Evolutionary conservation across 2,797 vertebrate genomes (phyloP), one percentile per base, ranked within the genome.

Genomic region (Chelon labrosus): DNA sequence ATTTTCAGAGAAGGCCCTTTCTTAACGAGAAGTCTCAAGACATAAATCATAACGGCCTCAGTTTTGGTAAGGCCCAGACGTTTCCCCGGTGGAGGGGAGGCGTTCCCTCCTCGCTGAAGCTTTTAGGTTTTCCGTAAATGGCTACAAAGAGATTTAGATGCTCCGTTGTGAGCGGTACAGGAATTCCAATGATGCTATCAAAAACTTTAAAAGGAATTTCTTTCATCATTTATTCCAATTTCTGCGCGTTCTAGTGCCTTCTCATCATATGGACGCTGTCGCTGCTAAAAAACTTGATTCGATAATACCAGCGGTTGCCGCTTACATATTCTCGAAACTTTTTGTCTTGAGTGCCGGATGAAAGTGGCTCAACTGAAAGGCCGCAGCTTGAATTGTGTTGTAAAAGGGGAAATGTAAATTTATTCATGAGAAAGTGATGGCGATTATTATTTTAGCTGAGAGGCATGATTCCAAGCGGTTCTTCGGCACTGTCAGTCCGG

Each of bases 401-500:
- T 31, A 57, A 53, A 62, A 25, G 68, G 72, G 77, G 47, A n/a
- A 37, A 79, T 87, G 85, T 22, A 82, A 87, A 88, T 89, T 79
- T 88, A 89, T 91, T 89, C 85, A 89, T 88, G 85, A 80, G 78
- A 87, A 85, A 83, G 63, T 60, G 71, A 49, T 13, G 38, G 59
- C 60, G 78, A 79, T 80, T 81, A 80, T 85, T 87, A 72, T 84
- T 83, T 79, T 78, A 74, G 80, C 88, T 61, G 7, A 42, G 53
- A 79, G 86, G 75, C 68, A 65, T 50, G 58, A 51, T 76, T 65
- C 74, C 57, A 38, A 60, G 55, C 70, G 65, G 25, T 76, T 70
- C 56, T 50, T 49, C 19, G 37, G 46, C 58, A 8, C 64, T 56
- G 27, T 70, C 75, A 76, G 52, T 83, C 54, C 73, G 50, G 65